phyloP scores from a whole-genome alignment of 92 coral and sea anemone species.

The Parazoanthus swiftii region DNA sequence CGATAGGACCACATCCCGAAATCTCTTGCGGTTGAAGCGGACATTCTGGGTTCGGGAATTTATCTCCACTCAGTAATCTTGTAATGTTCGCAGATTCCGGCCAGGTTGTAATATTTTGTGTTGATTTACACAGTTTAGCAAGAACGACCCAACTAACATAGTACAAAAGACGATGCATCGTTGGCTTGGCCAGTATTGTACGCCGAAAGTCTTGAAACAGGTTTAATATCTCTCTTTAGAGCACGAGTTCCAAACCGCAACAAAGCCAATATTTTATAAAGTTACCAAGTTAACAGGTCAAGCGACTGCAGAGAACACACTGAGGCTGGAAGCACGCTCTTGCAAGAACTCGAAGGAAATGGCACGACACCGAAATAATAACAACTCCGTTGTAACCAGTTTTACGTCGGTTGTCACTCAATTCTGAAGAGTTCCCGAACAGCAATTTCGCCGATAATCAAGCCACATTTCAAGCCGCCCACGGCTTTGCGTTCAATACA shows the following conservation, averaged over 20 bases:
- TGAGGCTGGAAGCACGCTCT: too few species aligned
- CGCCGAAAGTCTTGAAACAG: neutral
- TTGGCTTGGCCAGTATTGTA: neutral
- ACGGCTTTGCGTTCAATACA: neutral
- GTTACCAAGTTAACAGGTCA: neutral
- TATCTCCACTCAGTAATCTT: slow-evolving; percentile 37
- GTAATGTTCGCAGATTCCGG: slow-evolving; percentile 33
- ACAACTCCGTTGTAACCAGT: neutral
- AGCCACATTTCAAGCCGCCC: too few species aligned
- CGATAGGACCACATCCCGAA: neutral
- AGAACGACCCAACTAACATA: slow-evolving; percentile 1
- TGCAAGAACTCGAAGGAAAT: neutral
- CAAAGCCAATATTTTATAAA: neutral
- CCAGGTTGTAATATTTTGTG: slow-evolving; percentile 16
- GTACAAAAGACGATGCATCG: neutral
- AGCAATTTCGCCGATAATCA: neutral
- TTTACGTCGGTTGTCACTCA: neutral
- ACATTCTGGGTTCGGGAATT: slow-evolving; percentile 30
- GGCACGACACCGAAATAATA: neutral
- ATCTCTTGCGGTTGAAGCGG: slow-evolving; percentile 3
- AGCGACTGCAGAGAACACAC: neutral
- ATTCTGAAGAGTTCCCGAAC: neutral
- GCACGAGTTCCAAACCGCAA: neutral
- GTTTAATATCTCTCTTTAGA: neutral
- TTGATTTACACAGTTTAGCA: neutral